Evolutionary conservation across 2,113 vertebrate species (phyloP).

Genomic region (Onychostoma macrolepis): DNA sequence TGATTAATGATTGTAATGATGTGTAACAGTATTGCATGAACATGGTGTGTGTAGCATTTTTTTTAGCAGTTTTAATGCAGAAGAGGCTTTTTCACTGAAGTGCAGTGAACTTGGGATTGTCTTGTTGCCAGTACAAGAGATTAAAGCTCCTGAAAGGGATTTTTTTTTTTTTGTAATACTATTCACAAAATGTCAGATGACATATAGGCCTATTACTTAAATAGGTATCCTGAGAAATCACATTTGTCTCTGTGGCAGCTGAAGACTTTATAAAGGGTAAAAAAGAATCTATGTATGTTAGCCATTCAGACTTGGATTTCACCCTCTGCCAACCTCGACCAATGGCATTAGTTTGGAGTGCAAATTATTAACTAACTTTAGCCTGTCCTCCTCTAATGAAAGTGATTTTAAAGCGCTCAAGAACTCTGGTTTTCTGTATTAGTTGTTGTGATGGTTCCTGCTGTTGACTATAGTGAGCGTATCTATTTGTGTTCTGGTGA

Average conservation of each 20-base stretch:
- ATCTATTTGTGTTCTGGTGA: neutral
- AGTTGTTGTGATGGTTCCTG: neutral
- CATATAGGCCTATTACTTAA: neutral
- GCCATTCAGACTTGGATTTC: neutral
- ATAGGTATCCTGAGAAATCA: neutral
- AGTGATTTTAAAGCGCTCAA: neutral
- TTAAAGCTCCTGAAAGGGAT: neutral
- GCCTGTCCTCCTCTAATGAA: neutral
- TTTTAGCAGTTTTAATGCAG: neutral
- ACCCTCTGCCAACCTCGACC: neutral
- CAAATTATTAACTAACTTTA: neutral
- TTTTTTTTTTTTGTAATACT: neutral
- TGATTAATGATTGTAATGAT: neutral
- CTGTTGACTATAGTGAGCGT: constrained; percentile 1
- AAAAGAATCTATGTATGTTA: neutral
- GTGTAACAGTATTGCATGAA: neutral
- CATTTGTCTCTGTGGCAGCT: neutral
- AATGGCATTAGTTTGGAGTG: neutral
- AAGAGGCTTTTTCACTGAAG: neutral
- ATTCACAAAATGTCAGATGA: constrained; percentile 2
- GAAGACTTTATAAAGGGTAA: neutral
- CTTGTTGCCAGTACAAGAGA: neutral
- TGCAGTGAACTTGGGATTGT: neutral
- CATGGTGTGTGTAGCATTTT: neutral
- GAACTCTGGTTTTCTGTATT: neutral